These are phyloP conservation scores for Dipodomys stephensi DNA, from an alignment of 2,113 vertebrate species.

Conservation along the genomic window DNA sequence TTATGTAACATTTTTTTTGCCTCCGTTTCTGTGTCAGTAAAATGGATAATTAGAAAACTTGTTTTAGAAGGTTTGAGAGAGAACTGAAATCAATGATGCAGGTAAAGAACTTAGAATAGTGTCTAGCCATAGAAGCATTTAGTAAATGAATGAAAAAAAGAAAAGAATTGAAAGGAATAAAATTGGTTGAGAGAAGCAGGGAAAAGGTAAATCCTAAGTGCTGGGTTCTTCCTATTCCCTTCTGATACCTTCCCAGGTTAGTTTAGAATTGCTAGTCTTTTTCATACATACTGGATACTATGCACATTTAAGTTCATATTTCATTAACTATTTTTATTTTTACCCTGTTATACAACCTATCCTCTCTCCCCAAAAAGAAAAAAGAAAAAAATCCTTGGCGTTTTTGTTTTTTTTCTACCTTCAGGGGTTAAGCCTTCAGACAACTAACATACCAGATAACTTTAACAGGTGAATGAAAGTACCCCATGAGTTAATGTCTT, in stretches of 20 bases:
- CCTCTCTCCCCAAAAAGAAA: too few relatives aligned
- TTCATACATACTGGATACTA: neutral
- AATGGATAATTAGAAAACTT: slow-evolving; percentile 28
- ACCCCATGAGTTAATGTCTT: neutral
- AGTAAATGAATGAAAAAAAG: neutral
- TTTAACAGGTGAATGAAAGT: neutral
- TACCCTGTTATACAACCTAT: neutral
- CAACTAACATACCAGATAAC: slow-evolving; percentile 7
- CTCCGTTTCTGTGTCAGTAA: slow-evolving; percentile 51
- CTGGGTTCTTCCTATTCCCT: too few relatives aligned
- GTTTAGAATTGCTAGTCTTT: neutral
- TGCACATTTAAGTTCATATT: neutral
- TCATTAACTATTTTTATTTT: neutral
- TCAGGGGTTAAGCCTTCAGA: neutral
- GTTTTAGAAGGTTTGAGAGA: neutral
- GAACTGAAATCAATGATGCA: neutral
- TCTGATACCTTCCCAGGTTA: neutral
- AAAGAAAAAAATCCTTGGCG: too few relatives aligned
- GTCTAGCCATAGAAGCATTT: neutral
- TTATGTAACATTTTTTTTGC: neutral
- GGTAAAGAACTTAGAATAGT: neutral
- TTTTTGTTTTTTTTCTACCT: neutral
- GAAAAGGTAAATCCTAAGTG: neutral
- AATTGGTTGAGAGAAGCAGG: neutral
- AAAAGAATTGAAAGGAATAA: neutral